phyloP scores from a whole-genome alignment of 2,113 vertebrate species.

The Tichodroma muraria region DNA sequence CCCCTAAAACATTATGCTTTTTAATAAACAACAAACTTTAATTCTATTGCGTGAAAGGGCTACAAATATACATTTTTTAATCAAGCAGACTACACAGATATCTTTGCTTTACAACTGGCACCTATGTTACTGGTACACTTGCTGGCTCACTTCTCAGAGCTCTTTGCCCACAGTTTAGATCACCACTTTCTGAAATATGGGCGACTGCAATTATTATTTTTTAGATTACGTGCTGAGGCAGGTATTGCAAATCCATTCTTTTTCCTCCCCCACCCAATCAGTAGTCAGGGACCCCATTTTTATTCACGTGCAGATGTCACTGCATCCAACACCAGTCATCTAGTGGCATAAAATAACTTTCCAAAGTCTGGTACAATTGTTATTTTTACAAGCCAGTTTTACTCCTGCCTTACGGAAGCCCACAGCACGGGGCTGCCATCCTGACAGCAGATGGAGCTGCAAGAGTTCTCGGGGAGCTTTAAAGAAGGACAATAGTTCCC shows the following conservation, averaged over 20 bases:
- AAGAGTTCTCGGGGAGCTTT: slow-evolving; percentile 30
- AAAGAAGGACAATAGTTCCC: slow-evolving; percentile 53
- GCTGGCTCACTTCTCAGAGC: slow-evolving; percentile 62
- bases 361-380: slow-evolving; percentile 12
- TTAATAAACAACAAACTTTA: slow-evolving; percentile 76
- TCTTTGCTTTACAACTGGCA: slow-evolving; percentile 76
- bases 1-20: slow-evolving; percentile 67
- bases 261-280: background rate
- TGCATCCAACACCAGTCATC: slow-evolving; percentile 37
- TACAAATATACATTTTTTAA: slow-evolving; percentile 78
- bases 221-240: background rate
- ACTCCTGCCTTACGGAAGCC: background rate
- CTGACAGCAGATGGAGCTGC: slow-evolving; percentile 71
- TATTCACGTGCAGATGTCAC: slow-evolving; percentile 8
- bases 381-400: slow-evolving; percentile 20
- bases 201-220: background rate
- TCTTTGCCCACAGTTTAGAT: slow-evolving; percentile 52
- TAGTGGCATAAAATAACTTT: slow-evolving; percentile 4
- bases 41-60: slow-evolving; percentile 74
- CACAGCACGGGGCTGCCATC: slow-evolving; percentile 49
- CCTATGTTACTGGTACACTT: slow-evolving; percentile 60
- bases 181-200: slow-evolving; percentile 22
- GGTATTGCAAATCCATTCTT: slow-evolving; percentile 21
- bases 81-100: slow-evolving; percentile 75
- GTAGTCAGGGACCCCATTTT: slow-evolving; percentile 37